phyloP scores from a whole-genome alignment of 2,797 vertebrate species.

The Toxotes lorentzi region DNA sequence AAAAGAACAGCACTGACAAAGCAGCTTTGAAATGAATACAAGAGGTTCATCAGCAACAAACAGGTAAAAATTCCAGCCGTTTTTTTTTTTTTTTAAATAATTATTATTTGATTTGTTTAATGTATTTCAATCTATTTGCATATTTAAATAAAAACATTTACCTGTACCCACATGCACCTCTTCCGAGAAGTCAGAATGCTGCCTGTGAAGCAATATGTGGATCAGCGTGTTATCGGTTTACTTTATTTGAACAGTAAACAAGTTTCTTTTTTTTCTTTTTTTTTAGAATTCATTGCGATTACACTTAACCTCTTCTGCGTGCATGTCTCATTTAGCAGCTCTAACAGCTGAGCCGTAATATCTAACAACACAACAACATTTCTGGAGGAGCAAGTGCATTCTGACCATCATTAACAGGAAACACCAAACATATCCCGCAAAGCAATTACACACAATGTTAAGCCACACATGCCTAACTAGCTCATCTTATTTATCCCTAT shows the following conservation, averaged over 20 bases:
- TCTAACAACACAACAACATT: not conserved
- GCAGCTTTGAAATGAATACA: slow-evolving; percentile 53
- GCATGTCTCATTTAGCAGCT: not conserved
- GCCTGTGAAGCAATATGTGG: not conserved
- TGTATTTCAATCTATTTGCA: not conserved
- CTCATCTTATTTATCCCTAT: not conserved
- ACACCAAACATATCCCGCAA: not conserved
- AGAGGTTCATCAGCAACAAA: slow-evolving; percentile 3
- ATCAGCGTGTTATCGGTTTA: not conserved
- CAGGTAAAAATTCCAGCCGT: not conserved
- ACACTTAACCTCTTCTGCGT: not conserved
- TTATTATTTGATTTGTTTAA: not conserved
- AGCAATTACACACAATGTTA: not conserved
- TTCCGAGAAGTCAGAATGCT: not conserved
- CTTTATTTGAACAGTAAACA: not conserved
- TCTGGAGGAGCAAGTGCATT: not conserved
- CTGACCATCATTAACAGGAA: not conserved
- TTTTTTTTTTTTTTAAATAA: too few species aligned
- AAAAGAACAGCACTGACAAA: slow-evolving; percentile 50
- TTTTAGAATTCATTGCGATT: not conserved
- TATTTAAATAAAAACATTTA: not conserved
- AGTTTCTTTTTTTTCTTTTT: too few species aligned
- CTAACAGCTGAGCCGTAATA: not conserved
- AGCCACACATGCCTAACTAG: not conserved
- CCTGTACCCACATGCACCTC: not conserved